Evolutionary conservation across 2,888 invertebrate genomes (phyloP).

Genomic region (Marasmarcha lunaedactyla): DNA sequence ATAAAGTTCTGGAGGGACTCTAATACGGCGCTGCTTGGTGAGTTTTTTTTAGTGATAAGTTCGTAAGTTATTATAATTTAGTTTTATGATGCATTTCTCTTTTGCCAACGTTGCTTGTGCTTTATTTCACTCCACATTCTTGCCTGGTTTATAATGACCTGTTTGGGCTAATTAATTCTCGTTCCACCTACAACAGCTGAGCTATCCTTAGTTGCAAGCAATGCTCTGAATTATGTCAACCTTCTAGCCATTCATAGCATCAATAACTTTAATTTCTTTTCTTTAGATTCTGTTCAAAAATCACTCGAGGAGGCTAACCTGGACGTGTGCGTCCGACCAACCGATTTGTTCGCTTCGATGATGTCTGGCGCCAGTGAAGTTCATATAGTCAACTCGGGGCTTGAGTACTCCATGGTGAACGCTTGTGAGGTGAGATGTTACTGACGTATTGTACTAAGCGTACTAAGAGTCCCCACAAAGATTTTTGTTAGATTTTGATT

Average conservation of each 20-base stretch:
- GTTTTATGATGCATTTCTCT: neutral
- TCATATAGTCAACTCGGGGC: constrained; percentile 87
- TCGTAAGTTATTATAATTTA: neutral
- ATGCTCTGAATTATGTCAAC: too few species aligned
- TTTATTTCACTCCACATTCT: neutral
- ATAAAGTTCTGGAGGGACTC: constrained; percentile 92
- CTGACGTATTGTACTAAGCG: neutral
- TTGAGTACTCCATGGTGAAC: constrained; percentile 86
- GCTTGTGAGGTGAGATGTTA: constrained; percentile 62
- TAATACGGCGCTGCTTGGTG: constrained; percentile 82
- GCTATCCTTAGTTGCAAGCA: too few species aligned
- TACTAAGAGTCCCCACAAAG: too few species aligned
- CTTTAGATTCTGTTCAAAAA: constrained; percentile 71
- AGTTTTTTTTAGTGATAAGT: too few species aligned
- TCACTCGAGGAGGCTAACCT: constrained; percentile 61
- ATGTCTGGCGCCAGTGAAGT: constrained; percentile 84
- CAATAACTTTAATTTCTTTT: too few species aligned
- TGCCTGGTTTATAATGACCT: too few species aligned
- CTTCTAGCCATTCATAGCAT: too few species aligned
- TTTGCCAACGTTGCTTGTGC: too few species aligned
- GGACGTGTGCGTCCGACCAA: constrained; percentile 68
- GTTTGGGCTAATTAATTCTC: too few species aligned
- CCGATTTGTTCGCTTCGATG: constrained; percentile 76
- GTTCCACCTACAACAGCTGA: too few species aligned
- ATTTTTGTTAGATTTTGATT: too few species aligned